Percentiles rank a stretch among this genome's conserved stretches.
Conservation (phyloP, 2,113 vertebrate species). For the Rhizomys pruinosus region DNA sequence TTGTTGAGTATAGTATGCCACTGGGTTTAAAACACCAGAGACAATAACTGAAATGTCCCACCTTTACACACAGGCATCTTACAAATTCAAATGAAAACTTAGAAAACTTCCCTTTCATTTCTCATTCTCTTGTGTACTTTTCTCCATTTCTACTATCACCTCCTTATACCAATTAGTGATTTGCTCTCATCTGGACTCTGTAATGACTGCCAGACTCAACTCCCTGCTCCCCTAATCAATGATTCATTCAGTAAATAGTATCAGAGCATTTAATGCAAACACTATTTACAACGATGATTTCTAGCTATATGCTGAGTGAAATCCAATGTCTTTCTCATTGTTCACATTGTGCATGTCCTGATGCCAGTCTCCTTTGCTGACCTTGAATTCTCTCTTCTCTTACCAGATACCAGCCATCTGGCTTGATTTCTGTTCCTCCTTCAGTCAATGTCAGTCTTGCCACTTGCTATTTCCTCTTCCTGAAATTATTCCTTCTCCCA, state of each 20-base stretch:
- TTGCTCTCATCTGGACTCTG: not conserved
- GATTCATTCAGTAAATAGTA: not conserved
- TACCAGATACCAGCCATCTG: conserved; percentile 28
- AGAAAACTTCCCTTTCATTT: not conserved
- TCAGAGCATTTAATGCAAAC: not conserved
- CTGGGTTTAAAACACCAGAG: not conserved
- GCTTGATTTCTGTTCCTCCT: conserved; percentile 66
- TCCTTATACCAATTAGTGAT: not conserved
- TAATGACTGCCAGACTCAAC: not conserved
- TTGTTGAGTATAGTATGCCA: not conserved
- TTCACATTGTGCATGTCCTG: not conserved
- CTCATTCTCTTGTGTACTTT: conserved; percentile 4
- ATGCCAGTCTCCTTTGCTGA: conserved; percentile 1
- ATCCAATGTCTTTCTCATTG: not conserved
- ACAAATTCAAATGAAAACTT: conserved; percentile 15
- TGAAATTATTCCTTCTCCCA: conserved; percentile 30
- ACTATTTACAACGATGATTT: not conserved
- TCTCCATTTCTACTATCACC: not conserved
- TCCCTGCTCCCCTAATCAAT: not conserved
- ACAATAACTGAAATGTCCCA: not conserved
- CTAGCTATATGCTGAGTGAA: not conserved
- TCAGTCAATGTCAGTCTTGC: not conserved
- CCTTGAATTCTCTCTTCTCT: conserved; percentile 8
- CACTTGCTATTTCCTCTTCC: conserved; percentile 49
- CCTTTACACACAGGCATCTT: not conserved